Evolutionary conservation across 2,797 vertebrate species (phyloP), one percentile per base, ranked within the genome.

Genomic region (Bovichtus variegatus): DNA sequence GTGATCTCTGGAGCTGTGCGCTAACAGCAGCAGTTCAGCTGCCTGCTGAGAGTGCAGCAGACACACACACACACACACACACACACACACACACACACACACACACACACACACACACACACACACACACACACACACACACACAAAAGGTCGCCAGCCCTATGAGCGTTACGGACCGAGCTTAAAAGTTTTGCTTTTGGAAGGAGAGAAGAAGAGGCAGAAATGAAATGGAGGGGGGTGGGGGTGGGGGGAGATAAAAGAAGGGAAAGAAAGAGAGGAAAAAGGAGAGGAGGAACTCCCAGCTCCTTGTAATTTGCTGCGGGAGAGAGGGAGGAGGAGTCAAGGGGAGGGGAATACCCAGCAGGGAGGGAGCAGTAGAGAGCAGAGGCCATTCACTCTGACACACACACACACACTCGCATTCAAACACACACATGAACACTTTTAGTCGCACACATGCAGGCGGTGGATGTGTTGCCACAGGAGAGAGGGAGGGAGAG

Each of bases 281-380:
- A 57, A 49, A 68, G 64, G 50, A 83, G 76, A 89, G 76, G 80
- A 84, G 75, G 84, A 91, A 90, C 90, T 93, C 87, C 87, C 79
- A 62, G 79, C 85, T 93, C 76, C 92, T 94, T 93, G 90, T 93
- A 90, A 93, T 93, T 93, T 94, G 90, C 89, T 90, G 85, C 16
- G 16, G 71, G 82, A 85, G 86, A 82, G 92, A 66, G 73, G 57
- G 83, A 81, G 92, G 93, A 88, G 93, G 92, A 93, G 91, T 84
- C 83, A 87, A 90, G 87, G 90, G 90, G 92, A 93, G 92, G 93
- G 91, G 91, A 92, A 89, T 82, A 83, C 89, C 86, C 89, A 87
- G 90, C 84, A 77, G 92, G 91, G 90, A 91, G 89, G 89, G 87
- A 86, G 83, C 88, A 90, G 80, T 19, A 77, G 84, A 84, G 91